Base-by-base conservation (phyloP, 2,797 vertebrate species). In the Psittacula derbiana region DNA sequence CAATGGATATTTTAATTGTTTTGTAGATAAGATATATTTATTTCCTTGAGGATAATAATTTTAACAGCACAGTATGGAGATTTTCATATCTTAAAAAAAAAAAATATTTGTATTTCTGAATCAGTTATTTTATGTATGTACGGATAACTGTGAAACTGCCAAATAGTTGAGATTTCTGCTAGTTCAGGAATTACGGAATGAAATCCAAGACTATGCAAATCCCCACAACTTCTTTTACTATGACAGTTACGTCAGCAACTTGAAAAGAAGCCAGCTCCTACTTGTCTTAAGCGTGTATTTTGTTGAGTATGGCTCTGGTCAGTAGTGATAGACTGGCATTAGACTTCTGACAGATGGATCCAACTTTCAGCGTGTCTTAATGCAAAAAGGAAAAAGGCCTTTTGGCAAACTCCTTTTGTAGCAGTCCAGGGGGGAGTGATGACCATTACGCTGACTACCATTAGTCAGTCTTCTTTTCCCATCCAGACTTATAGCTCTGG, bases 101-200 rank as follows among this genome's bases (percentile, higher is more conserved):
- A 80, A 49, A 71, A 49, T 55, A 49, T 55, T 69, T 90, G 15
- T 84, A 28, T 81, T 88, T 93, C 43, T 78, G 27, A 87, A 43
- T 88, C 43, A 53, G 40, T 94, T 75, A 74, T 89, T 97, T 93
- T 74, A 57, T 19, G 7, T 75, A 52, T 33, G 20, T 72, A 53
- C 71, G 30, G 66, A 64, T 66, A 50, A 72, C 55, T 66, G 38
- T 79, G 88, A 79, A 91, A 86, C 52, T 89, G 84, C 66, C 80
- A 93, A 71, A 84, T 73, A 65, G 49, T 90, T 41, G 38, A 72
- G 46, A 75, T 84, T 95, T 94, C 55, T 93, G 17, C 75, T 93
- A 50, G 30, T 76, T 86, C 41, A 61, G 47, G 75, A 74, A 87
- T 58, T 58, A 58, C 11, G 55, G 55, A 85, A 91, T 23, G 31